Percentiles rank a stretch among this genome's conserved stretches.
phyloP scores from a whole-genome alignment of 2,888 invertebrate genomes.

The Andrena chrysosceles region DNA sequence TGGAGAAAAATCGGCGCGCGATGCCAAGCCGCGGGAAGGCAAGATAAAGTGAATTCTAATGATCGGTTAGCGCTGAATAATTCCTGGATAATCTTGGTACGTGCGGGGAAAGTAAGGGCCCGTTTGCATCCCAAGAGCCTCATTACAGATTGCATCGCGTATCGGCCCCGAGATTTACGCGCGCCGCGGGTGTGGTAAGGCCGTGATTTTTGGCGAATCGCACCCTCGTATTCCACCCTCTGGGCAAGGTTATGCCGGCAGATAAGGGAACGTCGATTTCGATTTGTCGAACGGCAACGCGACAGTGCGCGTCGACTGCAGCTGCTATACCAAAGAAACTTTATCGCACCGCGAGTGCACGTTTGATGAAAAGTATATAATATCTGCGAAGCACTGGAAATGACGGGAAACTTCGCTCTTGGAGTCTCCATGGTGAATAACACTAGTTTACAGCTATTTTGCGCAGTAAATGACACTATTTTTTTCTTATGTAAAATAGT shows the following conservation, averaged over 20 bases:
- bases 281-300: constrained; percentile 17
- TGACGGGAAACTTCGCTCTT: too few species aligned
- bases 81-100: constrained; percentile 76
- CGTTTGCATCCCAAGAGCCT: constrained; percentile 71
- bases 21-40: constrained; percentile 5
- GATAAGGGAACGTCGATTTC: constrained; percentile 20
- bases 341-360: background rate
- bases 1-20: background rate
- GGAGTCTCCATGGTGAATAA: too few species aligned
- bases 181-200: background rate
- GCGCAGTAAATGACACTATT: too few species aligned
- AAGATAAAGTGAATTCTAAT: constrained; percentile 80
- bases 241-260: background rate
- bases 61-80: constrained; percentile 79
- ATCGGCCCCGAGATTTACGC: constrained; percentile 55
- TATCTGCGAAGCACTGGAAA: background rate
- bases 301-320: background rate
- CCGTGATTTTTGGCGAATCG: constrained; percentile 37
- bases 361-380: background rate
- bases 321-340: background rate
- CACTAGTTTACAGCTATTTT: too few species aligned
- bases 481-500: too few species aligned
- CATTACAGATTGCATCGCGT: constrained; percentile 66
- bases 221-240: background rate
- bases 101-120: constrained; percentile 74